Evolutionary conservation across 2,888 invertebrate species (phyloP), one percentile per base, ranked within the genome.

Genomic region (Drosophila hawaiiensis): DNA sequence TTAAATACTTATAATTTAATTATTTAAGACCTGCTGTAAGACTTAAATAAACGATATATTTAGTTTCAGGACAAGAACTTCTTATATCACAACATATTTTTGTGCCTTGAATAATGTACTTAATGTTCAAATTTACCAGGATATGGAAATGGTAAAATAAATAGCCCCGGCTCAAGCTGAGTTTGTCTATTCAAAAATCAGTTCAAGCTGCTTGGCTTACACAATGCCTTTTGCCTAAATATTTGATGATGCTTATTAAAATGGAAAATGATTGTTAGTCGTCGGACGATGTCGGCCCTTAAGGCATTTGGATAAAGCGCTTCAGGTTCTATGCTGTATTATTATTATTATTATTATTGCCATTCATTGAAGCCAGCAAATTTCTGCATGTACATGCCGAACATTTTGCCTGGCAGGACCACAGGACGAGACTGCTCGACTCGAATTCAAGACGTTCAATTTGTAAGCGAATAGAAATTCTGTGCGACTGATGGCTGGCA

Each of bases 401-500:
- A 39, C 28, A 39, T 3, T 65, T 6, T 50, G 60, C 2, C n/a
- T 41, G 28, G 9, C 64, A 65, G 75, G 43, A 49, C n/a, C 33
- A 43, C 9, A 68, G 60, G 50, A 35, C 4, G 16, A 4, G 50
- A 65, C 59, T 77, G 63, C 60, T 64, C 43, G 33, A 43, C 67
- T 62, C 9, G 54, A 58, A 76, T 53, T 49, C 74, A 60, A 69
- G 62, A 55, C 68, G 47, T 69, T 67, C 43, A 43, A 65, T 58
- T 56, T 55, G 73, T 53, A 59, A 60, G 68, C 49, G 50, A 76
- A 73, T 66, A 63, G 35, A 68, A 73, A 72, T 68, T 58, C 58
- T 52, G 50, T 43, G 56, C 63, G 60, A 82, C 67, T 84, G 83
- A 79, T 79, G 78, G 62, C 67, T 83, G 75, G 79, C 79, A 73